Evolutionary conservation across 2,113 vertebrate genomes (phyloP).

Genomic region (Sorex araneus): DNA sequence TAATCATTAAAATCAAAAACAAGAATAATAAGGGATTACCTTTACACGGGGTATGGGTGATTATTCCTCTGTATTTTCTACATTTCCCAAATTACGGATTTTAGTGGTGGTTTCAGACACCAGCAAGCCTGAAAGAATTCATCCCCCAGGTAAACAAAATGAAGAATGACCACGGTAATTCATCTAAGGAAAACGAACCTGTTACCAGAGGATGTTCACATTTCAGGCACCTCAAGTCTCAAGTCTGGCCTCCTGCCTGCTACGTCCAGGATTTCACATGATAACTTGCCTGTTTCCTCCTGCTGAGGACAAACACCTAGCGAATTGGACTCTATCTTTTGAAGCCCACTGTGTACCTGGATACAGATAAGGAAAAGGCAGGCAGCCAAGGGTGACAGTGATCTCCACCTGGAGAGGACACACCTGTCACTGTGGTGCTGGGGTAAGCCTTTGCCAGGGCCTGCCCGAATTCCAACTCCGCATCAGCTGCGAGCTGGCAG

Average conservation of each 20-base stretch:
- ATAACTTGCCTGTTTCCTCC: conserved; percentile 42
- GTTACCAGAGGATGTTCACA: neutral
- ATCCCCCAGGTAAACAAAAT: neutral
- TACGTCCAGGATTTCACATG: conserved; percentile 7
- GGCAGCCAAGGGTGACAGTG: conserved; percentile 20
- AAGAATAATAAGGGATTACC: neutral
- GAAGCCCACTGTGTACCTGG: conserved; percentile 25
- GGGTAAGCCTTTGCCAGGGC: neutral
- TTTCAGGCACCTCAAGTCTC: conserved; percentile 7
- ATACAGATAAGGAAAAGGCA: neutral
- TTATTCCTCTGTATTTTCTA: conserved; percentile 32
- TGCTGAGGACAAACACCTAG: neutral
- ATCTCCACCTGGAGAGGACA: conserved; percentile 62
- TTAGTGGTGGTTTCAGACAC: neutral
- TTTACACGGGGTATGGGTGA: neutral
- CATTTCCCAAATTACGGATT: neutral
- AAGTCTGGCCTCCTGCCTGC: neutral
- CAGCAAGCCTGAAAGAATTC: conserved; percentile 4
- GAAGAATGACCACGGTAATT: neutral
- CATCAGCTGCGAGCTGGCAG: conserved; percentile 35
- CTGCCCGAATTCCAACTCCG: conserved; percentile 35
- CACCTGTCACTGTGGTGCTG: conserved; percentile 66
- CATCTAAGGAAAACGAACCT: neutral
- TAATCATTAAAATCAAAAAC: conserved; percentile 25
- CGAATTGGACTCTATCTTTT: neutral